Evolutionary conservation across 2,888 invertebrate species (phyloP).

Genomic region (Entomobrya proxima): DNA sequence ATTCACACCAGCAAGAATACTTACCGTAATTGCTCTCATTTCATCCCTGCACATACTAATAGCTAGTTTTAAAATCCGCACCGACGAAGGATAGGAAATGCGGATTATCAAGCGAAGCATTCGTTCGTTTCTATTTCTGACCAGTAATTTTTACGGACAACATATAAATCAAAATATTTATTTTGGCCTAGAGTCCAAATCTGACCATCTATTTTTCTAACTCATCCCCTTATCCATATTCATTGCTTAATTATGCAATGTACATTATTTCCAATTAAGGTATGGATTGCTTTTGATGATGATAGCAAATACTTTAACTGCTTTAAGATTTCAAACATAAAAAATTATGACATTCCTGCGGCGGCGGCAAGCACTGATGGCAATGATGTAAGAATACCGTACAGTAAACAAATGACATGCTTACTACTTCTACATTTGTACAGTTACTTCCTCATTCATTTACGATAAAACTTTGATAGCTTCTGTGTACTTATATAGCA

Average conservation of each 20-base stretch:
- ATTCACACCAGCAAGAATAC: constrained; percentile 5
- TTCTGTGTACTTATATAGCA: background rate
- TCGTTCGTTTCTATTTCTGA: background rate
- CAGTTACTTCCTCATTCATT: constrained; percentile 47
- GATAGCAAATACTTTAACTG: background rate
- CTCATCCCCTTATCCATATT: background rate
- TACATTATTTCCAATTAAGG: background rate
- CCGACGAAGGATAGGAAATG: background rate
- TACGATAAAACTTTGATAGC: constrained; percentile 29
- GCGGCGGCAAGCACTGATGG: constrained; percentile 17
- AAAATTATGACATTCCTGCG: background rate
- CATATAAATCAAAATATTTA: too few relatives aligned
- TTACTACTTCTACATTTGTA: background rate
- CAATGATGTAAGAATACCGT: constrained; percentile 45
- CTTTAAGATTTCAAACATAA: background rate
- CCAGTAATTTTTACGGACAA: too few relatives aligned
- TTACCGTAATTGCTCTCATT: background rate
- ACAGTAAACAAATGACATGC: constrained; percentile 25
- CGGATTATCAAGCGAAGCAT: background rate
- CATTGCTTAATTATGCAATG: background rate
- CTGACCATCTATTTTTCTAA: background rate
- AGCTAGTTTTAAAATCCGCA: too few relatives aligned
- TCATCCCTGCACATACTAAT: too few relatives aligned
- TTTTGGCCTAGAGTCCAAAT: too few relatives aligned
- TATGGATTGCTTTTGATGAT: background rate